Base-by-base conservation (phyloP, 2,888 invertebrate species). In the Yponomeuta cagnagella region DNA sequence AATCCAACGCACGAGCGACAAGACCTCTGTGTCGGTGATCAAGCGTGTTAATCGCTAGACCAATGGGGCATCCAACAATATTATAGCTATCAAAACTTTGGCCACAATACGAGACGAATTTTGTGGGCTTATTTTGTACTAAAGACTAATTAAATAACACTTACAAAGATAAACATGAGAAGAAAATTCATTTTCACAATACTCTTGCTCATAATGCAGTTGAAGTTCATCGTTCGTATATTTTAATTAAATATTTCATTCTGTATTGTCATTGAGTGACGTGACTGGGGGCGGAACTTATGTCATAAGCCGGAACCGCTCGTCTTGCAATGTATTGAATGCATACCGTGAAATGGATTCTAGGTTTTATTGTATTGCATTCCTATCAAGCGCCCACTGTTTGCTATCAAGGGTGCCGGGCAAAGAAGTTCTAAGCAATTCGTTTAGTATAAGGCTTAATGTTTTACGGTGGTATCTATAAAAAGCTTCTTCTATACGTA, bases 341-440 rank as follows among this genome's bases (percentile, higher is more conserved):
- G 76, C 82, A 80, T 68, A 77, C 79, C 82, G 77, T 82, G 82
- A 82, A 82, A 82, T 82, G 72, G 72, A 69, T 70, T 63, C 52
- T 15, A 3, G 43, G 5, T 58, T 58, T 58, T 58, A 58, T 12
- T 58, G 12, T 33, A 33, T 33, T 33, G 33, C 1, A 58, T 58
- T 58, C 15, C 52, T 15, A 58, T 58, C 15, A 2, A 15, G 15
- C 15, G 52, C 12, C 52, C 6, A 43, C 43, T 43, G 1, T 43
- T 43, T 43, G 43, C 43, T 43, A 8, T 8, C 6, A 43, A 43
- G 8, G 43, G 8, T 43, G 8, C 43, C 43, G 43, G 43, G 33
- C 2, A 33, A 43, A 43, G 43, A 6, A 8, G 9, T 43, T 43
- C 9, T 43, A 43, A 43, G 43, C 8, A 43, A 43, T 43, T 43